These are phyloP conservation scores for Nemotelus pantherinus DNA, from an alignment of 2,888 invertebrate genomes.

Conservation along the genomic window DNA sequence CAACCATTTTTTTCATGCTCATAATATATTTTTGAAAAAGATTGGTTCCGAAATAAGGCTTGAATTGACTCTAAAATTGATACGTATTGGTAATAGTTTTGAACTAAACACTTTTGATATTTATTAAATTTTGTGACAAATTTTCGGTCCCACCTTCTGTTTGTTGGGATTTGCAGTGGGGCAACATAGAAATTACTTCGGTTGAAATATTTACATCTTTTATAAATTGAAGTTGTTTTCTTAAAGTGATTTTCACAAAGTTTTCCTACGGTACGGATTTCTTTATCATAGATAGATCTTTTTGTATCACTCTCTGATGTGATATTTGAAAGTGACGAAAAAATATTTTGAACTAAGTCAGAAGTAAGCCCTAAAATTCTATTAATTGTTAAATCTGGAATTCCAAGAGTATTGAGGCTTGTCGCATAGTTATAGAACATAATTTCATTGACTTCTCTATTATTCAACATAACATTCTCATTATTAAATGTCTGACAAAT, in stretches of 20 bases:
- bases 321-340: not conserved
- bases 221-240: constrained; percentile 29
- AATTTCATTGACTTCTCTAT: not conserved
- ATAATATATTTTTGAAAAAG: constrained; percentile 17
- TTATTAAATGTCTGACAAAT: not conserved
- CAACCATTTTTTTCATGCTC: not conserved
- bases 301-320: not conserved
- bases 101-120: constrained; percentile 39
- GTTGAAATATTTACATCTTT: constrained; percentile 31
- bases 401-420: constrained; percentile 25
- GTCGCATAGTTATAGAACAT: not conserved
- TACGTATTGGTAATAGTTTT: constrained; percentile 40
- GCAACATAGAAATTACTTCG: constrained; percentile 24
- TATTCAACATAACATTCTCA: not conserved
- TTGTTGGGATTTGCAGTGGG: constrained; percentile 31
- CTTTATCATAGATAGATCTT: not conserved
- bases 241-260: constrained; percentile 19
- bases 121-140: constrained; percentile 35
- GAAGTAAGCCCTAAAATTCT: constrained; percentile 36
- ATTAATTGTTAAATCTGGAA: constrained; percentile 34
- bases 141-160: constrained; percentile 43
- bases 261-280: not conserved
- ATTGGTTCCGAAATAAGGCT: constrained; percentile 31
- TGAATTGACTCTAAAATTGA: constrained; percentile 37
- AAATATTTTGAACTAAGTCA: constrained; percentile 29